Evolutionary conservation across 2,113 vertebrate genomes (phyloP), one percentile per base, ranked within the genome.

Genomic region (Telmatochromis brichardi): DNA sequence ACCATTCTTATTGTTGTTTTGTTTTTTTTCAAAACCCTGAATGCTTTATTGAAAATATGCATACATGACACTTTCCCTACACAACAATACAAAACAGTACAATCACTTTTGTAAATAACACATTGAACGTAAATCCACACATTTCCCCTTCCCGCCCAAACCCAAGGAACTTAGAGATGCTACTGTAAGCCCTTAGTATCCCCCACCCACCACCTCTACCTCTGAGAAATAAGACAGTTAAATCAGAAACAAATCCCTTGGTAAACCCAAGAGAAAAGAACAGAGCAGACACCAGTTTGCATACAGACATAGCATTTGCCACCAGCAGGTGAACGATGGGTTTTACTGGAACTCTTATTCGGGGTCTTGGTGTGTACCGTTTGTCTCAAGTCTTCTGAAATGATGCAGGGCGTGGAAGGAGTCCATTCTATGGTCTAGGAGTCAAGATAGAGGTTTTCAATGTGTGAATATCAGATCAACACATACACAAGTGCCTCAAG

Each of bases 41-140:
- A 96, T 96, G 91, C 94, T 97, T 97, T 97, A 97, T 97, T 97
- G 95, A 97, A 97, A 97, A 97, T 97, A 97, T 96, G 95, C 95
- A 96, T 96, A 97, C 95, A 95, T 95, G 90, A 96, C 96, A 96
- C 94, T 96, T 96, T 95, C 96, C 95, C 96, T 97, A 96, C 95
- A 96, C 95, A 96, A 96, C 94, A 94, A 96, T 96, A 97, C 96
- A 97, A 97, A 97, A 97, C 96, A 96, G 90, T 97, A 97, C 96
- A 97, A 96, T 96, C 96, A 97, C 96, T 95, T 96, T 95, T 95
- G 86, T 92, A 94, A 95, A 95, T 94, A 88, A 92, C 92, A 93
- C 93, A 95, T 88, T 90, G 51, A 94, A 92, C 45, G 92, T 90
- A 92, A 93, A 94, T 81, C 86, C 68, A 86, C 82, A 90, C 93